These are phyloP conservation scores for Ophioderma brevispina DNA, from an alignment of 35 echinoderm and acorn worm species.

Conservation along the genomic window DNA sequence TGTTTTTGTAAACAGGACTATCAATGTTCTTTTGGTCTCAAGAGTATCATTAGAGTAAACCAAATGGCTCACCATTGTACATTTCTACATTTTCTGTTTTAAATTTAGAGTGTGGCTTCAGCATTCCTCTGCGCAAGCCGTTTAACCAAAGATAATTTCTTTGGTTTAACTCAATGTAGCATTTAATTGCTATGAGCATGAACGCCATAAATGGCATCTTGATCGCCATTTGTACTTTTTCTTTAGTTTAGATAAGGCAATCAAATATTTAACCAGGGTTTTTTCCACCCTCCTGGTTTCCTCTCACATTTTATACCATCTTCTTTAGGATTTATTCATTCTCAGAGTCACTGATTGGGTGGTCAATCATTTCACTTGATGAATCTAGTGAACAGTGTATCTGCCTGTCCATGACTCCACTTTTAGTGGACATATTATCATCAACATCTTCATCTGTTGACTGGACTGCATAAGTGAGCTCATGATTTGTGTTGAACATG, in stretches of 20 bases:
- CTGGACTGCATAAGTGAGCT: background rate
- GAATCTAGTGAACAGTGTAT: background rate
- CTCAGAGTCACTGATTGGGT: background rate
- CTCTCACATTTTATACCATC: background rate
- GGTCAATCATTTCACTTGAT: background rate
- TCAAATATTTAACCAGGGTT: slow-evolving; percentile 34
- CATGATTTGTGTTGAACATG: background rate
- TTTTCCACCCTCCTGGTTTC: slow-evolving; percentile 31
- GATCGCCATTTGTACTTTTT: background rate
- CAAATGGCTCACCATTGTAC: too few species aligned
- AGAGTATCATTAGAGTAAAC: too few species aligned
- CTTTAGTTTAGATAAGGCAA: background rate
- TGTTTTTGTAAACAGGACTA: too few species aligned
- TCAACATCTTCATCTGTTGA: background rate
- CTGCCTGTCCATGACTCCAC: background rate
- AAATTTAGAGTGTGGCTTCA: slow-evolving; percentile 42
- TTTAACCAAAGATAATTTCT: too few species aligned
- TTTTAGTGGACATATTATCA: background rate
- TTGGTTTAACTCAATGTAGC: slow-evolving; percentile 59
- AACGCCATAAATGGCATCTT: slow-evolving; percentile 37
- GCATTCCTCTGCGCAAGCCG: slow-evolving; percentile 23
- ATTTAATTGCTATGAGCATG: slow-evolving; percentile 19
- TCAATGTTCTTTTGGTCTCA: too few species aligned
- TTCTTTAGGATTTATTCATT: background rate
- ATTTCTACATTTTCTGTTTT: too few species aligned